A percentile compares a stretch with the other conserved stretches of the same genome.
These are phyloP conservation scores for Aphelenchoides bicaudatus DNA, from an alignment of 2,888 invertebrate species.

Conservation along the genomic window DNA sequence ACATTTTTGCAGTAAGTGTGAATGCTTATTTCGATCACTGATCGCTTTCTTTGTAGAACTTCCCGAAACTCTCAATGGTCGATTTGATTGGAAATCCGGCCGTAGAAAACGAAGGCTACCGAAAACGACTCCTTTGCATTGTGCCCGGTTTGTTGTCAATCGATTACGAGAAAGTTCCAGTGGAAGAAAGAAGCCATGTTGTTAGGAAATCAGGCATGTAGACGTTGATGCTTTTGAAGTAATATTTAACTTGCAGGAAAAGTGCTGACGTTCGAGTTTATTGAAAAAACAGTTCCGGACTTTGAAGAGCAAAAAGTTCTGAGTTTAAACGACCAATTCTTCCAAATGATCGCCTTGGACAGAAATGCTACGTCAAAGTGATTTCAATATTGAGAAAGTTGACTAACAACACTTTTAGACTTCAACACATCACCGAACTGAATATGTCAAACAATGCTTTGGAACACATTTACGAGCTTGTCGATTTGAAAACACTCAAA, in stretches of 20 bases:
- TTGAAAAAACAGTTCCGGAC: conserved; percentile 27
- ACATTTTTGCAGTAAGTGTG: conserved; percentile 25
- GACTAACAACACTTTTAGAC: conserved; percentile 9
- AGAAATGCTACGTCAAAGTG: conserved; percentile 29
- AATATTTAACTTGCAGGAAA: conserved; percentile 27
- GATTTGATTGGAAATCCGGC: conserved; percentile 41
- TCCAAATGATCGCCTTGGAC: conserved; percentile 37
- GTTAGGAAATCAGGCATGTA: conserved; percentile 7
- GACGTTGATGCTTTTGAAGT: background rate
- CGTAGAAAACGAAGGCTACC: conserved; percentile 34
- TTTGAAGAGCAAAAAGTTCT: conserved; percentile 15
- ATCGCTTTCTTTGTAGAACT: conserved; percentile 28
- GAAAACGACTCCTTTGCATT: conserved; percentile 28
- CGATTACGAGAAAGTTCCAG: conserved; percentile 26
- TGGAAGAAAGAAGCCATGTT: conserved; percentile 15
- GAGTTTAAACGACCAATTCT: conserved; percentile 25
- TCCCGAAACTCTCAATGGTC: conserved; percentile 41
- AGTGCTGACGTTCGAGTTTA: conserved; percentile 35
- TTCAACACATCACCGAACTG: conserved; percentile 30
- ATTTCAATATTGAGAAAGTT: conserved; percentile 10
- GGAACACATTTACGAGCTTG: conserved; percentile 31
- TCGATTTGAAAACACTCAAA: conserved; percentile 26
- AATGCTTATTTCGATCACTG: background rate
- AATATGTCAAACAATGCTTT: conserved; percentile 32
- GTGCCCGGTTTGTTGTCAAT: conserved; percentile 19